Evolutionary conservation across 64 coral and sea anemone species (phyloP), one percentile per base, ranked within the genome.

Genomic region (Pachyseris speciosa): DNA sequence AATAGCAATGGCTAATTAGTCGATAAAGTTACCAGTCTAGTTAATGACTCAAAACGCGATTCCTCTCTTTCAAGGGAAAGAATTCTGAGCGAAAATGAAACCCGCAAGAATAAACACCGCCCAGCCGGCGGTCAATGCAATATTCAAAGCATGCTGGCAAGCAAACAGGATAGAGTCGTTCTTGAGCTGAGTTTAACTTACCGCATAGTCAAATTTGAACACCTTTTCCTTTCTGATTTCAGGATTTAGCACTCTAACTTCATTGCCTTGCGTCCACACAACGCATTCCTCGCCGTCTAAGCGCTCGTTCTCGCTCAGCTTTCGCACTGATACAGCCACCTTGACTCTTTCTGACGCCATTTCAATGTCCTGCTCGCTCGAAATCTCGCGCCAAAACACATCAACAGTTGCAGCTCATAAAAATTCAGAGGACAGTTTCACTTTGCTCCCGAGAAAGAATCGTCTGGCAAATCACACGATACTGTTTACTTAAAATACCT

Each of bases 381-480:
- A 92, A 92, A 84, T 55, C 65, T 74, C 89, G 79, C 79, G 89
- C 89, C 89, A 92, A 84, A 85, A 92, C 29, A 28, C 30, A 24
- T 69, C 65, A 67, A 65, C 19, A 33, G 27, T 67, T 34, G 9
- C 20, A 32, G 29, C 44, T 87, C 48, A 72, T 91, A 68, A 40
- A 71, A 57, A 72, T 34, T 34, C 53, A 26, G 22, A 24, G 40
- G 7, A 3, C 25, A 41, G 3, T 4, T 57, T 81, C 77, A 39
- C 77, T 81, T 50, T n/a, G 20, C 77, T 59, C 52, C 53, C 12
- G 9, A 25, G 19, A 39, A 39, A 26, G 3, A 55, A 63, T 12
- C 8, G 11, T 26, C 22, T 25, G 32, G 32, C 20, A 5, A 2
- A 63, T 63, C 37, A 31, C 32, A 63, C 77, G 77, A 39, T 81